Conservation (phyloP, 2,888 invertebrate species). For the Balanococcus diminutus region DNA sequence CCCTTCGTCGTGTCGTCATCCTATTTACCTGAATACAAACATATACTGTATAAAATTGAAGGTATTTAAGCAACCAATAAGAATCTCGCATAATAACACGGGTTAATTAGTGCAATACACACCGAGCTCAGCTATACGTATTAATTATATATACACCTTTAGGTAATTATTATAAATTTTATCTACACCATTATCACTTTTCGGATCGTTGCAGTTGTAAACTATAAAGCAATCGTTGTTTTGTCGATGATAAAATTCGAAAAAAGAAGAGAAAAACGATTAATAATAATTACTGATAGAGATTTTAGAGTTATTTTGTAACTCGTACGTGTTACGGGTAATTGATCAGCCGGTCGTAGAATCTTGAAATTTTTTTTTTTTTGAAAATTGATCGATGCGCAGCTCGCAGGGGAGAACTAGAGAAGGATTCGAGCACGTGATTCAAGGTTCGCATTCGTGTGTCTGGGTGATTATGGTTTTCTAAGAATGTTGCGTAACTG, state of each 20-base stretch:
- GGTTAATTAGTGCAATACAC: slow-evolving; percentile 9
- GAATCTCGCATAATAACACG: background rate
- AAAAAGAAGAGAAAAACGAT: background rate
- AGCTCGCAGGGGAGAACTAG: too few species aligned
- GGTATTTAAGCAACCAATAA: background rate
- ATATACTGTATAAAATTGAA: too few species aligned
- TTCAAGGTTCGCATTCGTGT: background rate
- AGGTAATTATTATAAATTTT: slow-evolving; percentile 32
- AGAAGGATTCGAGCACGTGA: background rate
- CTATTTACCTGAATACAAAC: too few species aligned
- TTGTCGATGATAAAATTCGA: background rate
- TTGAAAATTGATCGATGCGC: background rate
- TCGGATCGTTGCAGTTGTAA: slow-evolving; percentile 2
- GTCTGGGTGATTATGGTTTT: background rate
- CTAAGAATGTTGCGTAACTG: background rate
- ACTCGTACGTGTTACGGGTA: background rate
- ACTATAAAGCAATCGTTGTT: slow-evolving; percentile 24
- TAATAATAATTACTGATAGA: background rate
- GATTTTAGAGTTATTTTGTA: slow-evolving; percentile 32
- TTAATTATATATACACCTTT: slow-evolving; percentile 1
- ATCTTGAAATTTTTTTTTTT: background rate
- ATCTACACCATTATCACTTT: background rate
- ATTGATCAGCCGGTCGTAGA: background rate
- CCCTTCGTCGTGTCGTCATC: background rate
- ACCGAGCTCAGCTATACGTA: background rate